Evolutionary conservation across 2,888 invertebrate genomes (phyloP).

Genomic region (Nomada lathburiana): DNA sequence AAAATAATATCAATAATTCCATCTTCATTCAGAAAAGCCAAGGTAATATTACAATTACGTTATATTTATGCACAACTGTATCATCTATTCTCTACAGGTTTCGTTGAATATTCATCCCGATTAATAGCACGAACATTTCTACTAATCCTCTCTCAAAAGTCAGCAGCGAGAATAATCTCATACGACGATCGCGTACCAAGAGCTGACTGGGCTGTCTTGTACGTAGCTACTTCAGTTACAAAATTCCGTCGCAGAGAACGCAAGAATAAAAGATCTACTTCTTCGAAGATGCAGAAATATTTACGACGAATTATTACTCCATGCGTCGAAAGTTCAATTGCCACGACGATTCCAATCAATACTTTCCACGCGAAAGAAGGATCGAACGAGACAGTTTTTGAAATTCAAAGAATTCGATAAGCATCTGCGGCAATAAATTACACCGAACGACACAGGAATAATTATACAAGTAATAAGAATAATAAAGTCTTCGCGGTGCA

Average conservation of each 20-base stretch:
- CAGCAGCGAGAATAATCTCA: not conserved
- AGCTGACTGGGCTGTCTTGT: slow-evolving; percentile 30
- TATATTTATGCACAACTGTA: not conserved
- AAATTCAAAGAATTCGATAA: too few species aligned
- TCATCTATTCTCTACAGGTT: not conserved
- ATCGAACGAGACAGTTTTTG: too few species aligned
- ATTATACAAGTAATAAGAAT: too few species aligned
- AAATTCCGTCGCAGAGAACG: not conserved
- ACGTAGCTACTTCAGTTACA: slow-evolving; percentile 9
- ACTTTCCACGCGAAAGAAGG: too few species aligned
- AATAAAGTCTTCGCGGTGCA: too few species aligned
- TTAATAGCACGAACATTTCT: not conserved
- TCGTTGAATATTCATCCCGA: slow-evolving; percentile 41
- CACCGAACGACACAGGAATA: too few species aligned
- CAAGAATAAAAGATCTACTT: not conserved
- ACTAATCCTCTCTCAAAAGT: slow-evolving; percentile 27
- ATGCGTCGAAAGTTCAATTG: not conserved
- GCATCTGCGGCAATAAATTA: too few species aligned
- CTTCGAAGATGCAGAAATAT: not conserved
- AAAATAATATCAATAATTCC: not conserved
- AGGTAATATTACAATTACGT: not conserved
- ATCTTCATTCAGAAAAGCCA: not conserved
- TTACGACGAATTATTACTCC: not conserved
- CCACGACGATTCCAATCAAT: too few species aligned
- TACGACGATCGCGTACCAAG: not conserved